Percentiles rank a stretch among this genome's conserved stretches.
phyloP scores from a whole-genome alignment of 1,140 invertebrate genomes.

The Tachypleus tridentatus region DNA sequence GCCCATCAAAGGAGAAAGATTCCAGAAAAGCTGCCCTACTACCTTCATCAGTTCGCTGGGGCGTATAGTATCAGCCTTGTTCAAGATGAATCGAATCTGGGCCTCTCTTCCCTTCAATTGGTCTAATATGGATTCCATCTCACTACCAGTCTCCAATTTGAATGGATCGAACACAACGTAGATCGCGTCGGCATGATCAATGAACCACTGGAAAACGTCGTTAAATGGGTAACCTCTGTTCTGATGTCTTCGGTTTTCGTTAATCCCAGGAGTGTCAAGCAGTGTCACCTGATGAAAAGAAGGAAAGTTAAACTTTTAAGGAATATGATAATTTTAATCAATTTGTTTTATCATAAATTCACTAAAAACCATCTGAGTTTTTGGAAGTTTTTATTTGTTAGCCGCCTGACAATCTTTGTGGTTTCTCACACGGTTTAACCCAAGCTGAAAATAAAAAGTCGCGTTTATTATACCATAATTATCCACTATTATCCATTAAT shows the following conservation, averaged over 20 bases:
- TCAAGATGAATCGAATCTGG: constrained; percentile 73
- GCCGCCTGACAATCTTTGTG: too few species aligned
- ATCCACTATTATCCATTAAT: too few species aligned
- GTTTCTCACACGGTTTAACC: too few species aligned
- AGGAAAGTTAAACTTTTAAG: not conserved
- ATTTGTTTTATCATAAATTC: not conserved
- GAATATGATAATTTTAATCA: not conserved
- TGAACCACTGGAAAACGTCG: constrained; percentile 88
- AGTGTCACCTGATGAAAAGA: constrained; percentile 65
- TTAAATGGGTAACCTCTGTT: constrained; percentile 87
- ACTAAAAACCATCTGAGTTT: too few species aligned
- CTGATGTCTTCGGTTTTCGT: constrained; percentile 85
- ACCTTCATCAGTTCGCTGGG: constrained; percentile 85
- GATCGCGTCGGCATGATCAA: constrained; percentile 87
- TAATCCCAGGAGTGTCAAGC: constrained; percentile 88
- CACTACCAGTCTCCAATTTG: constrained; percentile 85
- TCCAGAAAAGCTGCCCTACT: constrained; percentile 68
- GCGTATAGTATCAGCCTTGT: constrained; percentile 87
- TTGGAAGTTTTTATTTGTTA: too few species aligned
- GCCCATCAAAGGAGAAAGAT: constrained; percentile 86
- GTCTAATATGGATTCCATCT: constrained; percentile 51
- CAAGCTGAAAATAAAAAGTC: too few species aligned
- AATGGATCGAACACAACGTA: constrained; percentile 90
- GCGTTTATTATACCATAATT: too few species aligned
- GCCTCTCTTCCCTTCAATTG: constrained; percentile 58